These are phyloP conservation scores for Andrena camellia DNA, from an alignment of 2,888 invertebrate species.

Conservation along the genomic window DNA sequence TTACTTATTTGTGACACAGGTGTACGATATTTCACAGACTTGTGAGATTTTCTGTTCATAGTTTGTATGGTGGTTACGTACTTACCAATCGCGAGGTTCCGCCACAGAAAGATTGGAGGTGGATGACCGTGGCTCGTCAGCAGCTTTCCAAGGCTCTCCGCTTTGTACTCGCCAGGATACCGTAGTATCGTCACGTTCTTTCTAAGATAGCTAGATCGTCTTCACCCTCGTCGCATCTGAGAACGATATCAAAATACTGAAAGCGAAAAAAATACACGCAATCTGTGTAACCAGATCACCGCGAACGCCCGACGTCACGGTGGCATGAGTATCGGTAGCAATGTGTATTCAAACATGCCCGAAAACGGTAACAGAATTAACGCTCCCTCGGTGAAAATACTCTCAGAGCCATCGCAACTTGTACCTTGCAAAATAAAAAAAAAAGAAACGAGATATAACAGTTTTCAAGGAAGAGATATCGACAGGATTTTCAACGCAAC, in stretches of 20 bases:
- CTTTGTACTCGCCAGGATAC: conserved; percentile 66
- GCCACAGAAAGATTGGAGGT: conserved; percentile 60
- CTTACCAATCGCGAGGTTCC: conserved; percentile 44
- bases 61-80: background rate
- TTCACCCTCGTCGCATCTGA: conserved; percentile 40
- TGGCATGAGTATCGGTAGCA: background rate
- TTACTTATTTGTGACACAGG: too few species aligned
- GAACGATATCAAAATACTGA: conserved; percentile 51
- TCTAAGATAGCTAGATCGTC: conserved; percentile 62
- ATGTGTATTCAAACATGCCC: background rate
- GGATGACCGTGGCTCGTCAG: conserved; percentile 72
- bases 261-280: conserved; percentile 39
- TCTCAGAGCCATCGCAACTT: background rate
- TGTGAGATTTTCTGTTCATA: background rate
- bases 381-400: background rate
- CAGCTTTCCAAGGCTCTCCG: conserved; percentile 70
- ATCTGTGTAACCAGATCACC: conserved; percentile 34
- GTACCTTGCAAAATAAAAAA: background rate
- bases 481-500: background rate
- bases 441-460: background rate
- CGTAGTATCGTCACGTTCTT: conserved; percentile 70
- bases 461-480: background rate
- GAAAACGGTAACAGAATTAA: background rate
- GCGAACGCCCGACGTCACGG: conserved; percentile 12
- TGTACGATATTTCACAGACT: background rate